A percentile compares a stretch with the other conserved stretches of the same genome.
Conservation (phyloP, 2,888 invertebrate genomes). For the Leptopilina myrica region DNA sequence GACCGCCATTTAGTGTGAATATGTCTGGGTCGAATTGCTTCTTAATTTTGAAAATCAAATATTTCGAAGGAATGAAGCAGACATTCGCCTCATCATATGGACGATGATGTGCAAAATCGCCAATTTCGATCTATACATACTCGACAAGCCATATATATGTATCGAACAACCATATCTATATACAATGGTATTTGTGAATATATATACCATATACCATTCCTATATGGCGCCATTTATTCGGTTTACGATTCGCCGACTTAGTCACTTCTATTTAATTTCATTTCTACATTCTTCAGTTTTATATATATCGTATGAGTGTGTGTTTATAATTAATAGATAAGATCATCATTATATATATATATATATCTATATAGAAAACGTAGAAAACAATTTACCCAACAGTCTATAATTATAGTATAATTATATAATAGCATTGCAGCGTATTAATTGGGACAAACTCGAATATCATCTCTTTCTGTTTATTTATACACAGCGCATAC, state of each 20-base stretch:
- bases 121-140: constrained; percentile 41
- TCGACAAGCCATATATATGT: neutral
- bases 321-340: constrained; percentile 29
- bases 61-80: constrained; percentile 54
- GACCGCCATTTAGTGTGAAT: constrained; percentile 75
- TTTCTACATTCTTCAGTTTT: constrained; percentile 31
- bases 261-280: constrained; percentile 40
- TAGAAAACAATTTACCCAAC: constrained; percentile 35
- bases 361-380: too few species aligned
- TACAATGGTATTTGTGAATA: too few species aligned
- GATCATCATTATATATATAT: neutral
- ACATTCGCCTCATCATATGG: constrained; percentile 37
- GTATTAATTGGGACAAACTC: neutral
- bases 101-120: constrained; percentile 54
- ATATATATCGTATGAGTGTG: neutral
- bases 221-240: constrained; percentile 36
- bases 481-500: too few species aligned
- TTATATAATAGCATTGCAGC: neutral
- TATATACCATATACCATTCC: neutral
- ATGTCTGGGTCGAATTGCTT: constrained; percentile 66
- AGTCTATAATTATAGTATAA: neutral
- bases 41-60: constrained; percentile 68
- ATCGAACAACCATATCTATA: neutral
- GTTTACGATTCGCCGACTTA: constrained; percentile 38
- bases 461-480: neutral